Conservation (phyloP, 2,797 vertebrate genomes). For the Amphiprion clarkii region DNA sequence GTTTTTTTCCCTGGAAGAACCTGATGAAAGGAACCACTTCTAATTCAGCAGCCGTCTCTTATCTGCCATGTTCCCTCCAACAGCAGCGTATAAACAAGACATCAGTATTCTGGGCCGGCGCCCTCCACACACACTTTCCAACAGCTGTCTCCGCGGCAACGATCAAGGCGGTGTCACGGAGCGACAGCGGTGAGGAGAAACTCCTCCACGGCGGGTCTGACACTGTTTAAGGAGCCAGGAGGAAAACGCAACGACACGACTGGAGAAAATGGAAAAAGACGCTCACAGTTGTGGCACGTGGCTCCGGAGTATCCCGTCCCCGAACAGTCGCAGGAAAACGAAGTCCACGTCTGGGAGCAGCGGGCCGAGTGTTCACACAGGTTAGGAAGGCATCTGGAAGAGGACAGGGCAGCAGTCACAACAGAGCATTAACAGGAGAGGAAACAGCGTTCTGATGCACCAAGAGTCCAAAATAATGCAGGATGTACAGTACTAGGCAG, state of each 20-base stretch:
- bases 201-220: conserved; percentile 25
- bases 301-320: conserved; percentile 91
- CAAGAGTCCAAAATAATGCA: too few relatives aligned
- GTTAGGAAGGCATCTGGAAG: conserved; percentile 92
- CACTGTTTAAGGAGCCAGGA: conserved; percentile 50
- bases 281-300: conserved; percentile 95
- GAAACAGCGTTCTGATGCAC: too few relatives aligned
- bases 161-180: conserved; percentile 71
- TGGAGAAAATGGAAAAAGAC: conserved; percentile 32
- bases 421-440: too few relatives aligned
- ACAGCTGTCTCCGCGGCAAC: conserved; percentile 48
- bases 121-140: conserved; percentile 46
- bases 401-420: neutral
- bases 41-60: conserved; percentile 63
- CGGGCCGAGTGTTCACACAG: conserved; percentile 94
- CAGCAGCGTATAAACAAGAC: conserved; percentile 70
- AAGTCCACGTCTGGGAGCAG: conserved; percentile 95
- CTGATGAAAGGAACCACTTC: conserved; percentile 54
- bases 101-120: conserved; percentile 70
- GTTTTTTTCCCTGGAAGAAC: neutral
- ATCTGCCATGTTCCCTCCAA: conserved; percentile 63
- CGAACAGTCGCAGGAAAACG: conserved; percentile 93
- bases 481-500: too few relatives aligned
- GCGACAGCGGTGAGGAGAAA: conserved; percentile 51
- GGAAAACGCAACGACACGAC: neutral